Conservation (phyloP, 2,797 vertebrate genomes). For the Muscicapa striata region DNA sequence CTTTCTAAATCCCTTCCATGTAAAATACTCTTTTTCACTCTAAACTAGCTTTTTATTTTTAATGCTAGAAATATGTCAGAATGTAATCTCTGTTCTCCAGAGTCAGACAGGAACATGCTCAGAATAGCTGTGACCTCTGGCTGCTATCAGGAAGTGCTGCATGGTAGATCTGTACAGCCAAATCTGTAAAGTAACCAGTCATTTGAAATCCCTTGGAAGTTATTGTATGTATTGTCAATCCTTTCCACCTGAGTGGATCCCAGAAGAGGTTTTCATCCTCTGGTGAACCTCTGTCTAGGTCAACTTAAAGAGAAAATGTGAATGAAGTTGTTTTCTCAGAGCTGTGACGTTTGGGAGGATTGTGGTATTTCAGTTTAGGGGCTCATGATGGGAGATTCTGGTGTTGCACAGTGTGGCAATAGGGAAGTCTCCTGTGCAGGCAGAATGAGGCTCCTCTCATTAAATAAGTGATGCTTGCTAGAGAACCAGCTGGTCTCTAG, state of each 20-base stretch:
- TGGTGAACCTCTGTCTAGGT: neutral
- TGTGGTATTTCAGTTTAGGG: neutral
- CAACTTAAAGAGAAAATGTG: constrained; percentile 12
- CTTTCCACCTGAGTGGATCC: constrained; percentile 18
- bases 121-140: neutral
- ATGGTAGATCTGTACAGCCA: neutral
- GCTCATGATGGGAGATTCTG: neutral
- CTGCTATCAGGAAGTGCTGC: neutral
- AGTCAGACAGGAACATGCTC: neutral
- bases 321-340: constrained; percentile 42
- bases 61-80: neutral
- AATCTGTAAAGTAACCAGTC: neutral
- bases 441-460: neutral
- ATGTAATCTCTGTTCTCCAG: neutral
- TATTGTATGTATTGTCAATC: constrained; percentile 30
- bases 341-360: neutral
- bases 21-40: neutral
- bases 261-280: constrained; percentile 40
- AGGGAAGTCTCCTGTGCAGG: neutral
- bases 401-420: neutral
- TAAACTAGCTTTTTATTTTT: neutral
- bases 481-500: neutral
- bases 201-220: constrained; percentile 27
- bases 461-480: neutral
- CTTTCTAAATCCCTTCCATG: neutral